Evolutionary conservation across 2,113 vertebrate genomes (phyloP).

Genomic region (Hydrochoerus hydrochaeris): DNA sequence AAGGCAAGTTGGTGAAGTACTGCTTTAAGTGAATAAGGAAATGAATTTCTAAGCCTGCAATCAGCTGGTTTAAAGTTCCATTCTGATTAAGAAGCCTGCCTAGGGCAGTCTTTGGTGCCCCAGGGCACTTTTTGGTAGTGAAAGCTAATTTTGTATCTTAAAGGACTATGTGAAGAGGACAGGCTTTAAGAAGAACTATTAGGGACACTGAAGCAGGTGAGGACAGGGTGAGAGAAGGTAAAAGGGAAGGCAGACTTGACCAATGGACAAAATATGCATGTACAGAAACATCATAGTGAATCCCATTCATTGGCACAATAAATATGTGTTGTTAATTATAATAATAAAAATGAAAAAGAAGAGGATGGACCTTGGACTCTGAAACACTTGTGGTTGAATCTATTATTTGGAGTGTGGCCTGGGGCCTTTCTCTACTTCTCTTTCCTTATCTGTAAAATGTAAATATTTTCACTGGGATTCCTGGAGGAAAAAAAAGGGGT

Average conservation of each 20-base stretch:
- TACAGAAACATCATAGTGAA: not conserved
- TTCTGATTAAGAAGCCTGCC: conserved; percentile 75
- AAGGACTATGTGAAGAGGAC: conserved; percentile 41
- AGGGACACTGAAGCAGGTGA: not conserved
- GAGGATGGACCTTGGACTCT: conserved; percentile 4
- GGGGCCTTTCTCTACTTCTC: not conserved
- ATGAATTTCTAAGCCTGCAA: conserved; percentile 57
- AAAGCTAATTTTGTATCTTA: conserved; percentile 61
- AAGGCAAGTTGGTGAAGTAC: conserved; percentile 30
- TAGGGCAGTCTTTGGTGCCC: conserved; percentile 65
- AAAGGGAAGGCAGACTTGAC: not conserved
- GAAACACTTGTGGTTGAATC: conserved; percentile 46
- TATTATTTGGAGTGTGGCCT: conserved; percentile 46
- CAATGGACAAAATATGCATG: not conserved
- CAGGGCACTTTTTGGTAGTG: conserved; percentile 50
- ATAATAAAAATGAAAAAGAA: not conserved
- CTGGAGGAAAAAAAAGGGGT: not conserved
- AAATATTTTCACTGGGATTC: not conserved
- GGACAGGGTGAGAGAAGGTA: not conserved
- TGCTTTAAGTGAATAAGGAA: conserved; percentile 59
- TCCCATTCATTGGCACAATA: not conserved
- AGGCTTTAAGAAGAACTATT: not conserved
- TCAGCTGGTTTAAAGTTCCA: conserved; percentile 64
- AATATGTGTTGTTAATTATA: not conserved
- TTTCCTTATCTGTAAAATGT: conserved; percentile 12